Evolutionary conservation across 2,888 invertebrate genomes (phyloP).

Genomic region (Elegia similella): DNA sequence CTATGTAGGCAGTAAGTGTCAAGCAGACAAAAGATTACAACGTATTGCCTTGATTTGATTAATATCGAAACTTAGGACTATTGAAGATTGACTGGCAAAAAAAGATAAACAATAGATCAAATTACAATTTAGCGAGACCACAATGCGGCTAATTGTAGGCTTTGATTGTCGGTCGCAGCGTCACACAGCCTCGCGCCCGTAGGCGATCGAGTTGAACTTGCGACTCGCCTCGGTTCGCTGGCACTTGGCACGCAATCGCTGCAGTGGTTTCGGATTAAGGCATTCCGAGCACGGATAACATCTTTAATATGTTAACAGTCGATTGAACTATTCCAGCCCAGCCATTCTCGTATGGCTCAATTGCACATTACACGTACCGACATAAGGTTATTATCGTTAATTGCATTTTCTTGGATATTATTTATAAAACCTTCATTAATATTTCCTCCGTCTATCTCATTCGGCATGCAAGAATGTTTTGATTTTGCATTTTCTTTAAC

Average conservation of each 20-base stretch:
- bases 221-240: constrained; percentile 20
- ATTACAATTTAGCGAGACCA: constrained; percentile 51
- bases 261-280: constrained; percentile 28
- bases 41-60: constrained; percentile 1
- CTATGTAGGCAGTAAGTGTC: background rate
- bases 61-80: background rate
- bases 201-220: constrained; percentile 22
- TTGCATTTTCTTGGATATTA: background rate
- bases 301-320: constrained; percentile 16
- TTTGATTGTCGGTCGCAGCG: constrained; percentile 17
- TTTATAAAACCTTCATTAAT: background rate
- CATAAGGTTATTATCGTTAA: constrained; percentile 9
- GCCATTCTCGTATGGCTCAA: constrained; percentile 8
- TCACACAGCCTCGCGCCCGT: constrained; percentile 16
- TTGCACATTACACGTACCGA: background rate
- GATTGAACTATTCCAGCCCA: constrained; percentile 16
- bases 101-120: constrained; percentile 47
- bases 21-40: background rate
- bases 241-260: constrained; percentile 22
- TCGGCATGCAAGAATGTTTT: constrained; percentile 26
- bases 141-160: constrained; percentile 65
- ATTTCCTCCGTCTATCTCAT: constrained; percentile 11
- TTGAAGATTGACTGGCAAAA: constrained; percentile 23
- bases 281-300: constrained; percentile 21
- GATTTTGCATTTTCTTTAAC: constrained; percentile 12